A percentile compares a stretch with the other conserved stretches of the same genome.
Conservation (phyloP, 2,888 invertebrate species). For the Parnassius apollo region DNA sequence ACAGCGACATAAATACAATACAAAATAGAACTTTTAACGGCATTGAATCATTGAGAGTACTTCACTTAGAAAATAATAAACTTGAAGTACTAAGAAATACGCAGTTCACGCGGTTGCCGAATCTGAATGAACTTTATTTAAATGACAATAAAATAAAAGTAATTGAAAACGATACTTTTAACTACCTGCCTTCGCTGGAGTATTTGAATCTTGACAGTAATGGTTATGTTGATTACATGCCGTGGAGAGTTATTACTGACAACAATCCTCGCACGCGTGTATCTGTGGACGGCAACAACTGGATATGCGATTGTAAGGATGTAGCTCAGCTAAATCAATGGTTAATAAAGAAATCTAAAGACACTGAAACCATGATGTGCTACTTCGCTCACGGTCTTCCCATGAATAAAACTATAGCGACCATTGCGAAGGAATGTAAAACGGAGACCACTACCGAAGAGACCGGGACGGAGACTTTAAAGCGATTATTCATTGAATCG, state of each 20-base stretch:
- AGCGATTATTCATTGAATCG: conserved; percentile 82
- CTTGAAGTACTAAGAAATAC: conserved; percentile 86
- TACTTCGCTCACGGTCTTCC: conserved; percentile 78
- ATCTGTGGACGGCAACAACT: conserved; percentile 88
- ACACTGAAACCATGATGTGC: conserved; percentile 85
- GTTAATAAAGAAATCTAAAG: conserved; percentile 84
- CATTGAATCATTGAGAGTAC: conserved; percentile 85
- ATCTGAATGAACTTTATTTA: conserved; percentile 87
- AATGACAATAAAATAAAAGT: conserved; percentile 87
- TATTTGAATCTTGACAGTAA: conserved; percentile 89
- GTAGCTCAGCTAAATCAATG: conserved; percentile 85
- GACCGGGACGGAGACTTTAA: conserved; percentile 81
- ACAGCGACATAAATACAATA: conserved; percentile 87
- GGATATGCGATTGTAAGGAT: conserved; percentile 91
- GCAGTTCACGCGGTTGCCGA: conserved; percentile 88
- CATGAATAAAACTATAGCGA: conserved; percentile 76
- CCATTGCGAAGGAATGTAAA: conserved; percentile 79
- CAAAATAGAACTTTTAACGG: conserved; percentile 92
- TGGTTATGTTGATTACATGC: conserved; percentile 87
- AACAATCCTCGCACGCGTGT: conserved; percentile 85
- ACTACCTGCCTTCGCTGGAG: conserved; percentile 85
- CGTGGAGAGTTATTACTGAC: conserved; percentile 86
- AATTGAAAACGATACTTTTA: conserved; percentile 89
- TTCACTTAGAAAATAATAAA: conserved; percentile 89
- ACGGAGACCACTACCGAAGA: conserved; percentile 83